phyloP scores from a whole-genome alignment of 2,113 vertebrate species.

The Aspiorhynchus laticeps region DNA sequence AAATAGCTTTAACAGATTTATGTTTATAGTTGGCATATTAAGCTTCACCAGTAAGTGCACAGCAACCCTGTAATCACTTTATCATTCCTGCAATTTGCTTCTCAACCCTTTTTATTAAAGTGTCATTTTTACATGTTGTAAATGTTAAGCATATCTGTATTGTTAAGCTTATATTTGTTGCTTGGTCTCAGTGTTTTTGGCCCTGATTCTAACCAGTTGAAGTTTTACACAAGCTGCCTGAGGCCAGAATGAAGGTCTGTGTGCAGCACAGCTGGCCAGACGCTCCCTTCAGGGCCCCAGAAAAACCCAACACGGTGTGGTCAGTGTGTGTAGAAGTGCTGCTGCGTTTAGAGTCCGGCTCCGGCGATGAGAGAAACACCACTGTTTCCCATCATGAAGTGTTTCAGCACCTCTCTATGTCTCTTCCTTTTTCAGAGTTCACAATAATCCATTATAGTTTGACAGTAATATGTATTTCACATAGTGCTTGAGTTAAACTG shows the following conservation, averaged over 20 bases:
- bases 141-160: neutral
- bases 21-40: neutral
- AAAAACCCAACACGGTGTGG: constrained; percentile 45
- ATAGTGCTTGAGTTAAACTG: neutral
- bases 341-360: constrained; percentile 12
- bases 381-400: constrained; percentile 38
- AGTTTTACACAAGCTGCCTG: neutral
- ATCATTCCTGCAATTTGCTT: neutral
- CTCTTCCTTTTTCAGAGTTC: constrained; percentile 28
- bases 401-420: neutral
- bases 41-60: neutral
- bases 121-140: neutral
- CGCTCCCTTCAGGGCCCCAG: constrained; percentile 46
- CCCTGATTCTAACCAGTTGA: neutral
- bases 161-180: neutral
- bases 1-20: too few species aligned
- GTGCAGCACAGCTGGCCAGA: constrained; percentile 45
- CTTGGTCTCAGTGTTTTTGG: neutral
- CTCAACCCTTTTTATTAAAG: neutral
- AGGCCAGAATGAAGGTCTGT: constrained; percentile 20
- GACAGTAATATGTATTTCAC: neutral
- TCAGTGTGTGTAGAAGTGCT: constrained; percentile 13
- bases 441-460: constrained; percentile 14
- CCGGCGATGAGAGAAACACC: constrained; percentile 17
- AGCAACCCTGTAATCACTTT: neutral